These are phyloP conservation scores for Brachionus angularis DNA, from an alignment of 1,140 invertebrate species.

Conservation along the genomic window DNA sequence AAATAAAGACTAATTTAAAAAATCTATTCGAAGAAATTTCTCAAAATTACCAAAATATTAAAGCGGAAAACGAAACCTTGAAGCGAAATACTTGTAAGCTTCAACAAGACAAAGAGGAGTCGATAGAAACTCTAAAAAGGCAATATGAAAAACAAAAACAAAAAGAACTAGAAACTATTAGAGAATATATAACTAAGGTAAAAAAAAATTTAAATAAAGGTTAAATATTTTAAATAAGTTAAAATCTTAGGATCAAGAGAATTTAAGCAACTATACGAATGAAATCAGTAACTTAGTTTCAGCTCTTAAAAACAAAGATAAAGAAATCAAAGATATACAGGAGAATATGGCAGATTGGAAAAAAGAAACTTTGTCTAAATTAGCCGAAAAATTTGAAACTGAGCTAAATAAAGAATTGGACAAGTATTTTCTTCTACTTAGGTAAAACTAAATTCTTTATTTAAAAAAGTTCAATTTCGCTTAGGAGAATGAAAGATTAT, in stretches of 20 bases:
- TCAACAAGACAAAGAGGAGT: conserved; percentile 25
- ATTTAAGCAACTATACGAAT: background rate
- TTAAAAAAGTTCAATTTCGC: too few species aligned
- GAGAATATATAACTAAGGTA: conserved; percentile 14
- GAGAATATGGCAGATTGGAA: conserved; percentile 42
- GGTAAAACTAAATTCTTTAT: too few species aligned
- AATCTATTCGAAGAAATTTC: conserved; percentile 16
- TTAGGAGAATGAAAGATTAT: conserved; percentile 43
- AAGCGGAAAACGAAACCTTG: conserved; percentile 5
- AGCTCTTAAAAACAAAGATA: conserved; percentile 34
- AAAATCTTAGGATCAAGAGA: conserved; percentile 7
- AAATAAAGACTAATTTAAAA: conserved; percentile 19
- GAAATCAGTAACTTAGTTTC: background rate
- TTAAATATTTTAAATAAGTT: background rate
- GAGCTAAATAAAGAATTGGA: conserved; percentile 35
- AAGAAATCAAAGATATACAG: conserved; percentile 39
- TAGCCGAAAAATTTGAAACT: conserved; percentile 35
- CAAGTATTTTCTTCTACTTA: conserved; percentile 23
- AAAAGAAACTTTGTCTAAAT: conserved; percentile 30
- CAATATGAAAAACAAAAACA: conserved; percentile 43
- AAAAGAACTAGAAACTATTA: conserved; percentile 39
- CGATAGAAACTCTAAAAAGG: background rate
- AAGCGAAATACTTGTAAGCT: background rate
- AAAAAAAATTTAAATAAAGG: background rate
- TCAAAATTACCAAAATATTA: conserved; percentile 24